phyloP scores from a whole-genome alignment of 30 jellyfish, hydroid and myxozoan genomes.

The Pseudorhiza aurosa region DNA sequence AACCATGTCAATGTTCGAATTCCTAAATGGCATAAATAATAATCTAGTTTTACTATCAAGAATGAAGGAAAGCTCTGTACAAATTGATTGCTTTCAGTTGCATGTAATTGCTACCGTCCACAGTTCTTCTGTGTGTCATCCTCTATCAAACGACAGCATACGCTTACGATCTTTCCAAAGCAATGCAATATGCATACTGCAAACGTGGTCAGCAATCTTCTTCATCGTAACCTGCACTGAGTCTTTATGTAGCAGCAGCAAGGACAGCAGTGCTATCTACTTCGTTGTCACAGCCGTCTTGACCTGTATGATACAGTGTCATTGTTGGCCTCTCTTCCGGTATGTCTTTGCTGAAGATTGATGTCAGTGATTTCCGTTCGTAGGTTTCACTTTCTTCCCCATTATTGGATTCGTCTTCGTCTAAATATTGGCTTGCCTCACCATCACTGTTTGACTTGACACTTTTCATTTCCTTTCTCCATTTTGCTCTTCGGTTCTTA shows the following conservation, averaged over 20 bases:
- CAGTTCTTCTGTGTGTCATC: too few relatives aligned
- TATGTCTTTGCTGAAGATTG: slow-evolving; percentile 43
- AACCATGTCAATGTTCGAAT: too few relatives aligned
- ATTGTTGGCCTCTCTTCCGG: slow-evolving; percentile 64
- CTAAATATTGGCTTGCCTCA: slow-evolving; percentile 49
- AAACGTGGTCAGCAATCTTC: too few relatives aligned
- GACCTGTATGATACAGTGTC: slow-evolving; percentile 57
- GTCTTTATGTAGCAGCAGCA: slow-evolving; percentile 32
- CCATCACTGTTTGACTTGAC: slow-evolving; percentile 55
- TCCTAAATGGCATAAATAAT: too few relatives aligned
- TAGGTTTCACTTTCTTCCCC: slow-evolving; percentile 37
- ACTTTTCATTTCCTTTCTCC: slow-evolving; percentile 68
- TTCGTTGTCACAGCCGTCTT: slow-evolving; percentile 22
- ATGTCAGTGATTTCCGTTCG: slow-evolving; percentile 27
- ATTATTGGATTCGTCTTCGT: slow-evolving; percentile 37
- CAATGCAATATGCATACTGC: too few relatives aligned
- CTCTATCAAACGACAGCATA: too few relatives aligned
- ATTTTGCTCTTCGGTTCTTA: slow-evolving; percentile 73
- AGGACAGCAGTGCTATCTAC: slow-evolving; percentile 44
- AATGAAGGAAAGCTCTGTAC: too few relatives aligned
- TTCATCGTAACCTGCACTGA: too few relatives aligned
- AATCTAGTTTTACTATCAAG: too few relatives aligned
- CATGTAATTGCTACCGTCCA: too few relatives aligned
- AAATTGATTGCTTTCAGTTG: too few relatives aligned
- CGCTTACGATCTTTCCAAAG: too few relatives aligned